These are phyloP conservation scores for Drosophila busckii DNA, from an alignment of 1,140 invertebrate genomes.

Conservation along the genomic window DNA sequence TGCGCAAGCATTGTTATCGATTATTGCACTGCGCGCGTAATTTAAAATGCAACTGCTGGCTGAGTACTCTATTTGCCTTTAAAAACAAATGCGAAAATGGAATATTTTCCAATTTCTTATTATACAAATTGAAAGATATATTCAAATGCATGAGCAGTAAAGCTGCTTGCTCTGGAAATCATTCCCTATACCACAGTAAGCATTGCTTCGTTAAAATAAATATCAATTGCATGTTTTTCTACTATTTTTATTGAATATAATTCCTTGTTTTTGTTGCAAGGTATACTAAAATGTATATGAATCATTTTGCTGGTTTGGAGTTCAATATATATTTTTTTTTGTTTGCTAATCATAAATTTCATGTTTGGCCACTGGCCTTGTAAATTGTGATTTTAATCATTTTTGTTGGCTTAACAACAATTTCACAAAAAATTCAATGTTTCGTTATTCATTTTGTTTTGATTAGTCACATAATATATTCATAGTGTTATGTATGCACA, in stretches of 20 bases:
- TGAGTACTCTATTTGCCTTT: no score
- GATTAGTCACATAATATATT: constrained; percentile 37
- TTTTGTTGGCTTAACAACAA: constrained; percentile 20
- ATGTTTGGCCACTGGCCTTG: constrained; percentile 10
- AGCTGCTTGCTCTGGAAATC: no score
- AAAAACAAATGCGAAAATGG: no score
- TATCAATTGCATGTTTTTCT: no score
- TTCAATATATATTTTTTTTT: constrained; percentile 14
- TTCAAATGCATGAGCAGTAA: no score
- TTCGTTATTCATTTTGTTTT: constrained; percentile 15
- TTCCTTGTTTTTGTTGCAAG: constrained; percentile 31
- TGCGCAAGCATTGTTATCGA: constrained; percentile 8
- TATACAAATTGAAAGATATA: no score
- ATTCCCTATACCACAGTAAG: no score
- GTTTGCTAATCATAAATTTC: background rate
- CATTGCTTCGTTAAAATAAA: no score
- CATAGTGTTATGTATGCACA: constrained; percentile 15
- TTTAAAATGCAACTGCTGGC: no score
- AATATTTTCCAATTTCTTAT: no score
- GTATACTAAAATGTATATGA: constrained; percentile 40
- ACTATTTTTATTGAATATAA: constrained; percentile 32
- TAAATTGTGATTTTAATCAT: constrained; percentile 23
- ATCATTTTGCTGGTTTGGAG: constrained; percentile 9
- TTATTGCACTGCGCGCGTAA: background rate
- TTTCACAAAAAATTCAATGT: constrained; percentile 20